These are phyloP conservation scores for Leptopilina boulardi DNA, from an alignment of 1,140 invertebrate species.

Conservation along the genomic window DNA sequence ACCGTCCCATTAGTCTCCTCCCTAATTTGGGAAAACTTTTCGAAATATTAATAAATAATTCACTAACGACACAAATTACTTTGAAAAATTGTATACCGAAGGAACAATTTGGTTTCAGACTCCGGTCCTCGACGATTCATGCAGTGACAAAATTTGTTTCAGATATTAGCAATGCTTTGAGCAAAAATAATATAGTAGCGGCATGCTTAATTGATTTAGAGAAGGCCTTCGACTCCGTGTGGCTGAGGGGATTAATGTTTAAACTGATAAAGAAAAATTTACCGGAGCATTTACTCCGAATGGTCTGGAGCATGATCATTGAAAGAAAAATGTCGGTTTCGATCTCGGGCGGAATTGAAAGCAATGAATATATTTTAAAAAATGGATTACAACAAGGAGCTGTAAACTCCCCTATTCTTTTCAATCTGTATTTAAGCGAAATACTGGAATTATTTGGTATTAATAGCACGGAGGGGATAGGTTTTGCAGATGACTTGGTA, in stretches of 20 bases:
- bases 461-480: constrained; percentile 13
- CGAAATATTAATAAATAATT: constrained; percentile 20
- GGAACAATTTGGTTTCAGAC: constrained; percentile 39
- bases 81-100: constrained; percentile 32
- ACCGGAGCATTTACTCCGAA: background rate
- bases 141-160: background rate
- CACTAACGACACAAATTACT: background rate
- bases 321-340: constrained; percentile 36
- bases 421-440: constrained; percentile 41
- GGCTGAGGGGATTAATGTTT: background rate
- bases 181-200: background rate
- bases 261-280: background rate
- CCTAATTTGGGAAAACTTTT: constrained; percentile 32
- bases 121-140: constrained; percentile 17
- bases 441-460: constrained; percentile 22
- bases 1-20: constrained; percentile 36
- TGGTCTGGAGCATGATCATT: constrained; percentile 18
- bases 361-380: background rate
- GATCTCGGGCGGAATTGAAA: background rate
- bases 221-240: background rate
- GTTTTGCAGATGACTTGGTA: constrained; percentile 48
- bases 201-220: background rate
- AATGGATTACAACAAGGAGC: background rate
- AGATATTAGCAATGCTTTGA: background rate
- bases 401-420: constrained; percentile 41